Evolutionary conservation across 2,797 vertebrate species (phyloP).

Genomic region (Malacoctenus gilli): DNA sequence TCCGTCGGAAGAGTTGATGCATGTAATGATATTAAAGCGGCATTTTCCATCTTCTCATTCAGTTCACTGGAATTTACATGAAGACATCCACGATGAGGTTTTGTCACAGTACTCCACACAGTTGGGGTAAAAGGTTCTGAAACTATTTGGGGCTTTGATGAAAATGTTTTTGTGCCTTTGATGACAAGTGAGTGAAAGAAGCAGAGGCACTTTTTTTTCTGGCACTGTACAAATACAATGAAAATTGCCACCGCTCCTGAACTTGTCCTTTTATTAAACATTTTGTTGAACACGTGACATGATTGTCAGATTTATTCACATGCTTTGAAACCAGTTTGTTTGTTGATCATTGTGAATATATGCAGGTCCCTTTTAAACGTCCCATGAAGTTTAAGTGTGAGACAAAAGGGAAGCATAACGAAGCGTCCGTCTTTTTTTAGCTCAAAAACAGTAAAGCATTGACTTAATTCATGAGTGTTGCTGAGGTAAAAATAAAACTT

Average conservation of each 20-base stretch:
- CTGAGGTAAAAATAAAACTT: slow-evolving; percentile 5
- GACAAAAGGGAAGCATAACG: neutral
- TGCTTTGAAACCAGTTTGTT: slow-evolving; percentile 9
- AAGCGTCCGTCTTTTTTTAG: neutral
- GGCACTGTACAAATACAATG: too few species aligned
- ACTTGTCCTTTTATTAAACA: slow-evolving; percentile 39
- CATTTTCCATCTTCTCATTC: too few species aligned
- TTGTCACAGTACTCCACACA: too few species aligned
- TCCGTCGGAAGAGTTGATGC: too few species aligned
- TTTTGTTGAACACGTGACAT: slow-evolving; percentile 17
- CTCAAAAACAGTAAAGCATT: slow-evolving; percentile 4
- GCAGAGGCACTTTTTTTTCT: too few species aligned
- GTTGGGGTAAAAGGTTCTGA: too few species aligned
- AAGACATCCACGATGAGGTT: too few species aligned
- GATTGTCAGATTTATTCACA: slow-evolving; percentile 33
- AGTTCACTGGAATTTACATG: too few species aligned
- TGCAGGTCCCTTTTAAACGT: slow-evolving; percentile 1
- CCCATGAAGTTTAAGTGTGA: neutral
- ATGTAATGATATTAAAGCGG: too few species aligned
- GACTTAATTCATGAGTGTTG: slow-evolving; percentile 9
- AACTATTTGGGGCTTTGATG: too few species aligned
- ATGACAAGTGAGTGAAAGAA: too few species aligned
- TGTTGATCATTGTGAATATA: slow-evolving; percentile 29
- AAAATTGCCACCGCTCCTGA: neutral
- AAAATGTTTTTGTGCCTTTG: neutral